Base-by-base conservation (phyloP, 1,140 invertebrate species). In the Cyclargus thomasi region DNA sequence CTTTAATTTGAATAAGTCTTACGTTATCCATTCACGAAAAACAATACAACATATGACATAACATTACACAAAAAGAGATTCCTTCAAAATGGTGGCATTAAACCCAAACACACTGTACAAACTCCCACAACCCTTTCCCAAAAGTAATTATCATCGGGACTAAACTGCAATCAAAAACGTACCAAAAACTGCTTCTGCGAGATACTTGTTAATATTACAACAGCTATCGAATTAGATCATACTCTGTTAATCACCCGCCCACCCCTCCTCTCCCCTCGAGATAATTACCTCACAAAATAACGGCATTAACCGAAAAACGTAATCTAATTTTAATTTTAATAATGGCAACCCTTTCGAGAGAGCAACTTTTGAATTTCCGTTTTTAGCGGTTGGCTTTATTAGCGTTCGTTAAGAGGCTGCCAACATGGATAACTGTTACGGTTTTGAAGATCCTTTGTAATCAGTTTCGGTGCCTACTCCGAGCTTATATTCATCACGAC, bases 261-360 rank as follows among this genome's bases (percentile, higher is more conserved):
- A 2, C 39, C 39, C 14, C 72, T 75, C 71, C 75, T 74, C 76
- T 76, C 76, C 81, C 76, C 74, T 72, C 72, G 71, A 80, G 77
- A 80, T 85, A 85, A 87, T 87, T 87, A 87, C 81, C 77, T 76
- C 78, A 75, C 74, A 80, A 83, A 85, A 84, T 82, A 86, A 82
- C 79, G 77, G 75, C 75, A 81, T 79, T 79, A 81, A 78, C 77
- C 82, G 79, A 83, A 81, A 86, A 86, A 86, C 82, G 74, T 86
- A 84, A 88, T 86, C 79, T 85, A 86, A 86, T 85, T 88, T 86
- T 88, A 86, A 88, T 88, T 86, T 84, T 85, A 83, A 87, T 85
- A 82, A 85, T 82, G 74, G 76, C 70, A 80, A 83, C 77, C 81
- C 82, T 83, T 82, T 77, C 70, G 77, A 75, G 79, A 80, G 73